phyloP scores from a whole-genome alignment of 2,888 invertebrate species.

The Drosophila leonis region DNA sequence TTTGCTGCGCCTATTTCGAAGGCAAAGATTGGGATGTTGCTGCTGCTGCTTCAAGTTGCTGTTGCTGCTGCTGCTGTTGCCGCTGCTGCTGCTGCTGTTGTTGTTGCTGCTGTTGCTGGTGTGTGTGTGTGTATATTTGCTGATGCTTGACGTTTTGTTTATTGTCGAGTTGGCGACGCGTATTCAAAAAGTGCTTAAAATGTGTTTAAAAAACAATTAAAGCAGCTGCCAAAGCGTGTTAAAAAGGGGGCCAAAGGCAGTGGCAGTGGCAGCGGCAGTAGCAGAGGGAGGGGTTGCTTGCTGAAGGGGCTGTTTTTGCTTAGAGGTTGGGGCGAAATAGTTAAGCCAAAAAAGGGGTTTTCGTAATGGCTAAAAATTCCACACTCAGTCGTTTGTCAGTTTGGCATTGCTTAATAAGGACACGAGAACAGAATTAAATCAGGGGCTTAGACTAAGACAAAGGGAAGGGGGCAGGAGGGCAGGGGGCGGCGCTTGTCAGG shows the following conservation, averaged over 20 bases:
- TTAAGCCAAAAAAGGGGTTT: conserved; percentile 5
- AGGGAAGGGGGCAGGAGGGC: too few relatives aligned
- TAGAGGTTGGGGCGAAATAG: background rate
- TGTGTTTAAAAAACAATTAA: conserved; percentile 79
- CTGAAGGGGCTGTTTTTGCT: background rate
- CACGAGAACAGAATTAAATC: conserved; percentile 41
- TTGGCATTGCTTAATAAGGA: conserved; percentile 65
- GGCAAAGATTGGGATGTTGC: conserved; percentile 39
- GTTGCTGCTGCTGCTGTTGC: background rate
- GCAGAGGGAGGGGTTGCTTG: background rate
- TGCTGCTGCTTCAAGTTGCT: conserved; percentile 17
- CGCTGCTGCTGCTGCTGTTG: background rate
- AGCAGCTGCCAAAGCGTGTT: conserved; percentile 46
- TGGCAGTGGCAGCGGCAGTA: background rate
- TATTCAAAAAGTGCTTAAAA: conserved; percentile 60
- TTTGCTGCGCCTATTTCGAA: conserved; percentile 55
- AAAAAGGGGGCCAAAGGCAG: conserved; percentile 5
- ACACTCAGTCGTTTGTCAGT: conserved; percentile 48
- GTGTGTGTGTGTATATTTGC: conserved; percentile 42
- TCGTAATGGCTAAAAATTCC: conserved; percentile 40
- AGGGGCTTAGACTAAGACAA: conserved; percentile 31
- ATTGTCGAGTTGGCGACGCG: conserved; percentile 48
- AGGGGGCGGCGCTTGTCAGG: background rate
- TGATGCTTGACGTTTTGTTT: conserved; percentile 69
- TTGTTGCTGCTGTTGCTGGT: too few relatives aligned